Percentiles rank a stretch among this genome's conserved stretches.
These are phyloP conservation scores for Caenorhabditis japonica DNA, from an alignment of 2,888 invertebrate genomes.

Conservation along the genomic window DNA sequence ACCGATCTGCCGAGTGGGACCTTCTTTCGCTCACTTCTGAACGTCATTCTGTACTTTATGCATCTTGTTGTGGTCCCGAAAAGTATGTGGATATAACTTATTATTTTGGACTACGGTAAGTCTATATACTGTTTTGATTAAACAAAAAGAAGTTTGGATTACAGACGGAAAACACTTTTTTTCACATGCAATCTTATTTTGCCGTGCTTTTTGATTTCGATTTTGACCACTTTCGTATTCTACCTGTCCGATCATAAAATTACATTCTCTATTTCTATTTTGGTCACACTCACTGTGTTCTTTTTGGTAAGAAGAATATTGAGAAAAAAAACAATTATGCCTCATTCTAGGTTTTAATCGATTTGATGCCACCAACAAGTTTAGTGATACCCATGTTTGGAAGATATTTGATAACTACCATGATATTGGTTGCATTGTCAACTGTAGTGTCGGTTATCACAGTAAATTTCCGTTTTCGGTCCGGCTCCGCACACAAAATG, in stretches of 20 bases:
- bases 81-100: constrained; percentile 77
- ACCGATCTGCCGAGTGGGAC: constrained; percentile 77
- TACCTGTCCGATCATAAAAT: constrained; percentile 77
- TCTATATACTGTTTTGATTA: background rate
- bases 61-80: constrained; percentile 77
- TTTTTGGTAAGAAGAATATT: constrained; percentile 78
- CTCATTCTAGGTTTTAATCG: constrained; percentile 71
- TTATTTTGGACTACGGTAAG: constrained; percentile 70
- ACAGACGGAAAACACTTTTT: constrained; percentile 75
- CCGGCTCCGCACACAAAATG: constrained; percentile 76
- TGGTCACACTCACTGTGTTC: constrained; percentile 77
- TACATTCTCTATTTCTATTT: constrained; percentile 77
- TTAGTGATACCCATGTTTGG: constrained; percentile 78
- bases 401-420: constrained; percentile 77
- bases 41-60: constrained; percentile 75
- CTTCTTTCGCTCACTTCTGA: constrained; percentile 73
- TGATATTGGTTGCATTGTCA: constrained; percentile 76
- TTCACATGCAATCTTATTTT: constrained; percentile 77
- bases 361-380: constrained; percentile 76
- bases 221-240: constrained; percentile 77
- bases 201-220: constrained; percentile 77
- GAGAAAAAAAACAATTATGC: no score
- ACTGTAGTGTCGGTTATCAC: constrained; percentile 73
- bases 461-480: constrained; percentile 76
- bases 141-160: background rate